Evolutionary conservation across 2,113 vertebrate genomes (phyloP), one percentile per base, ranked within the genome.

Genomic region (Beaufortia kweichowensis): DNA sequence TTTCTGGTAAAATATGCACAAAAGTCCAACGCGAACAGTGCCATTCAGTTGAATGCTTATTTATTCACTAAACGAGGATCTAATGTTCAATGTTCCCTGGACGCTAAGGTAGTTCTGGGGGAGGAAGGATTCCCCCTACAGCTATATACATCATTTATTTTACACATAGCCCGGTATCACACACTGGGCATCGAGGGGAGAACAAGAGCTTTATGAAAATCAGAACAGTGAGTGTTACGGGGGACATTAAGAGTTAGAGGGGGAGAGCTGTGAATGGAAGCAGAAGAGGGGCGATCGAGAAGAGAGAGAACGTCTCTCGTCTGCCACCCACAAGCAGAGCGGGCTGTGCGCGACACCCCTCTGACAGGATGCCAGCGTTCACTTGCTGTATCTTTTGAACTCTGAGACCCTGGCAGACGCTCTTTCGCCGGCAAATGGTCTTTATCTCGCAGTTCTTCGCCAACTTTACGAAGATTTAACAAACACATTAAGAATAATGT

Each of bases 51-150:
- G 95, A 98, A 96, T 95, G 95, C 94, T 97, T 98, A 97, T 98
- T 97, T 98, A 97, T 97, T 97, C 96, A 94, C 96, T 97, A 97
- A 98, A 96, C 94, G 91, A 97, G 95, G 96, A 93, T 95, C 92
- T 95, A 94, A 94, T 98, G 97, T 97, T 97, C 98, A 98, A 98
- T 98, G 97, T 98, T 97, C 96, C 97, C 98, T 98, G 96, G 93
- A 96, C 91, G 94, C 92, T 60, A 97, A 97, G 96, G 96, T 98
- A 96, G 94, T 95, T 94, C 89, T 85, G 89, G 87, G 88, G 90
- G 90, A 94, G 92, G 91, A 92, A 93, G 93, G 93, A 91, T 89
- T 92, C 92, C 95, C 96, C 94, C 94, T 95, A 95, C 93, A 95
- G 95, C 93, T 97, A 94, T 93, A 98, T 96, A 98, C 95, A 97